These are phyloP conservation scores for Jacana jacana DNA, from an alignment of 2,113 vertebrate genomes.

Conservation along the genomic window DNA sequence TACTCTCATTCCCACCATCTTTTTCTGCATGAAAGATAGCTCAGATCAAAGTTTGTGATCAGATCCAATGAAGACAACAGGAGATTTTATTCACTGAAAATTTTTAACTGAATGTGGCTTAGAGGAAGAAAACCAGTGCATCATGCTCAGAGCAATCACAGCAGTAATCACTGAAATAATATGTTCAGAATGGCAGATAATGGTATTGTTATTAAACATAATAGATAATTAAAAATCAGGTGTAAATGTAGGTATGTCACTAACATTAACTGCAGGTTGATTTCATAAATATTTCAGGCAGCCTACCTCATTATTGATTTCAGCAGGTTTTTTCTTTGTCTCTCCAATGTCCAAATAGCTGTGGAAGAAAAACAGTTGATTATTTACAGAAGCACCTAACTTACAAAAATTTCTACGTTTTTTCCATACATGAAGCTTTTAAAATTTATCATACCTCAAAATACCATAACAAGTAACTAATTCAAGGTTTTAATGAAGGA, in stretches of 20 bases:
- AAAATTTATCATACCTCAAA: not conserved
- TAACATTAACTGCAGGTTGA: not conserved
- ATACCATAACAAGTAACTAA: not conserved
- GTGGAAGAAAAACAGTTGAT: not conserved
- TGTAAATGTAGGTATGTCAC: not conserved
- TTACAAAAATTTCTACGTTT: not conserved
- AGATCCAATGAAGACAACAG: not conserved
- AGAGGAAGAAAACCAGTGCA: not conserved
- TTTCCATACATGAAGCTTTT: not conserved
- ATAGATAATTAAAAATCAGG: not conserved
- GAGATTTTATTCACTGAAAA: not conserved
- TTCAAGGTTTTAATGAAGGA: not conserved
- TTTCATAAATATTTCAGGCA: not conserved
- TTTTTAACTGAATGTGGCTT: not conserved
- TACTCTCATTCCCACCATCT: not conserved
- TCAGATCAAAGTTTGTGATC: not conserved
- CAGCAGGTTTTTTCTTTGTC: constrained; percentile 83
- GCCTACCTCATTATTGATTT: constrained; percentile 81
- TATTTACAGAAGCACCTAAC: not conserved
- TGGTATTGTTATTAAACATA: not conserved
- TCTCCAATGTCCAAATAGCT: constrained; percentile 92
- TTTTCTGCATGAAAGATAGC: not conserved
- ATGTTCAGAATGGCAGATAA: not conserved
- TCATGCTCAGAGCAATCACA: not conserved
- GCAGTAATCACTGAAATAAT: not conserved